A percentile compares a stretch with the other conserved stretches of the same genome.
Conservation (phyloP, 2,888 invertebrate genomes). For the Sialis lutaria region DNA sequence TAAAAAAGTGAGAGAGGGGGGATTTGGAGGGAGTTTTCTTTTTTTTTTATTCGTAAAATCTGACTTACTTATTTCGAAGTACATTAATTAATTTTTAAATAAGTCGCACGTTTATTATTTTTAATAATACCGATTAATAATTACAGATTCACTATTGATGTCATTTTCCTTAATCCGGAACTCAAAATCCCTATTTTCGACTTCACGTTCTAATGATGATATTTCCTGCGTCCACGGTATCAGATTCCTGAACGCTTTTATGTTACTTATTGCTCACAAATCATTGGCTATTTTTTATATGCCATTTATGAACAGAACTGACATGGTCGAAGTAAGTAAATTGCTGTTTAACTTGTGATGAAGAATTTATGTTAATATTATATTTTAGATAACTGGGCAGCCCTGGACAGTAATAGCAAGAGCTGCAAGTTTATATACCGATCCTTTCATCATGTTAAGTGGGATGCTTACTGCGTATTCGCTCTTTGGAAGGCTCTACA, state of each 20-base stretch:
- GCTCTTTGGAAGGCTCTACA: conserved; percentile 37
- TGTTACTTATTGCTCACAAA: conserved; percentile 47
- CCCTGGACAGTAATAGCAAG: conserved; percentile 49
- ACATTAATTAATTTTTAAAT: too few species aligned
- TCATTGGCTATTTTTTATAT: conserved; percentile 53
- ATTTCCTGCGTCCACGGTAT: conserved; percentile 48
- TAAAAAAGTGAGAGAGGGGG: too few species aligned
- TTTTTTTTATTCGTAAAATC: too few species aligned
- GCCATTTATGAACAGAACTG: conserved; percentile 46
- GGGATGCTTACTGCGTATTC: conserved; percentile 47
- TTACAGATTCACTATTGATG: conserved; percentile 30
- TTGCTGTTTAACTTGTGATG: conserved; percentile 5
- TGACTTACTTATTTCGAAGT: too few species aligned
- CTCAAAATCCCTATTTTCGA: conserved; percentile 30
- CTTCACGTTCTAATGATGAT: conserved; percentile 31
- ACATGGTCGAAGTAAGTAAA: conserved; percentile 39
- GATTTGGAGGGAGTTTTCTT: too few species aligned
- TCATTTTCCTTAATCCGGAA: conserved; percentile 47
- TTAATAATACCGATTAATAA: too few species aligned
- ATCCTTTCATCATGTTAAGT: conserved; percentile 53
- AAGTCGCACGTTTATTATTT: too few species aligned
- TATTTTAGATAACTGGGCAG: conserved; percentile 33
- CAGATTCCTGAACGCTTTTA: conserved; percentile 41
- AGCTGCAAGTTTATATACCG: conserved; percentile 51
- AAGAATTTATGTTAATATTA: not conserved